Base-by-base conservation (phyloP, 1,140 invertebrate genomes). In the Theocolax elegans region DNA sequence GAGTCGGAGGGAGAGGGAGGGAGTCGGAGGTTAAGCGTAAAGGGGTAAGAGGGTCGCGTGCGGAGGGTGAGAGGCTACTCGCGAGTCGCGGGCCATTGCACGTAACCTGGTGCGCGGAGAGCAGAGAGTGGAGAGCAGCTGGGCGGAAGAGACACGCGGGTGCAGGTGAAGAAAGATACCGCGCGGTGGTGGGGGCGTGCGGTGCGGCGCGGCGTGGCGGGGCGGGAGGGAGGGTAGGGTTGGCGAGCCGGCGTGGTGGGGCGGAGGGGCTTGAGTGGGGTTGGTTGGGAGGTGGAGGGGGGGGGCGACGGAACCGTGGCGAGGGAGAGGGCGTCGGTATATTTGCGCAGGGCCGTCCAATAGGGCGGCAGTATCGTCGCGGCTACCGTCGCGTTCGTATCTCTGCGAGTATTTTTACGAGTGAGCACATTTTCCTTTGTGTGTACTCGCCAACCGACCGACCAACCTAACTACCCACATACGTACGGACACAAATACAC, bases 311-410 rank as follows among this genome's bases (percentile, higher is more conserved):
- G 62, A 65, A 77, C 72, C 74, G 74, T 59, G 69, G 60, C 67
- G 66, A 54, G 63, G 46, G 72, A 75, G 80, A 83, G 81, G 82
- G 83, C 79, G 77, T 76, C 73, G 82, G 84, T 85, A 85, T 86
- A 85, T 83, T 86, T 86, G 84, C 82, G 83, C 84, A 85, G 79
- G 81, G 83, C 79, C 76, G 80, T 76, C 80, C 82, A 83, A 83
- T 84, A 84, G 80, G 81, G 85, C 83, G 69, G 80, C 82, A 86
- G 81, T 85, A 84, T 83, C 81, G 78, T 80, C 83, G 81, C 82
- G 81, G 80, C 72, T 59, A 69, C 62, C 64, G 65, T 75, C 71
- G 76, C 75, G 75, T 70, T 59, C 49, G 67, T 68, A 74, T 66
- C 73, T 63, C 70, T 13, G 12, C 2, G n/a, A 12, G 23, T 70